phyloP scores from a whole-genome alignment of 2,113 vertebrate species.

The Eptesicus fuscus region DNA sequence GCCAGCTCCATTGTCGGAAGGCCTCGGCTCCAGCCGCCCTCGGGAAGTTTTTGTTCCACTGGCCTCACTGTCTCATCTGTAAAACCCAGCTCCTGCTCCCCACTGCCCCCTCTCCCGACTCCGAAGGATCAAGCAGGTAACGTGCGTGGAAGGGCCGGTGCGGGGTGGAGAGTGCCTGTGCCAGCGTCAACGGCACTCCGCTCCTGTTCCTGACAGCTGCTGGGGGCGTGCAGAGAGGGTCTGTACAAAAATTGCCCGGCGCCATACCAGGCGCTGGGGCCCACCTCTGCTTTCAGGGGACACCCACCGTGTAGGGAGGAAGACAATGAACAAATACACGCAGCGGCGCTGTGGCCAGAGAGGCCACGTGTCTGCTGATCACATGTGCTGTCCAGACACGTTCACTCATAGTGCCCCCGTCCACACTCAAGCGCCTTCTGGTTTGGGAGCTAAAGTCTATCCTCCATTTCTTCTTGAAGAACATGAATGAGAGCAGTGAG shows the following conservation, averaged over 20 bases:
- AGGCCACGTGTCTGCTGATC: rapidly evolving
- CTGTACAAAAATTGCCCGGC: not conserved
- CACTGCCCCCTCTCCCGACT: not conserved
- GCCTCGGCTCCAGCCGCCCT: not conserved
- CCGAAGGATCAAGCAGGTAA: not conserved
- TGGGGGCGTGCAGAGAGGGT: rapidly evolving
- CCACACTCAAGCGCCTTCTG: not conserved
- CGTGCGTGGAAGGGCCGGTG: not conserved
- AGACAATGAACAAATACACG: not conserved
- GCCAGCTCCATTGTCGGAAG: too few relatives aligned
- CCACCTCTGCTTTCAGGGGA: not conserved
- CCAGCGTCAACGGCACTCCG: too few relatives aligned
- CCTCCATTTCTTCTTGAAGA: not conserved
- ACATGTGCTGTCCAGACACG: too few relatives aligned
- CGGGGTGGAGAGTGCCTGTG: not conserved
- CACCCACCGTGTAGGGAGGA: not conserved
- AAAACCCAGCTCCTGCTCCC: not conserved
- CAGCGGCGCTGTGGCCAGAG: too few relatives aligned
- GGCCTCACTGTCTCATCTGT: not conserved
- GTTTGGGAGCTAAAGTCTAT: not conserved
- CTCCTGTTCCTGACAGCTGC: too few relatives aligned
- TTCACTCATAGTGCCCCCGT: rapidly evolving
- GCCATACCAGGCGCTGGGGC: not conserved
- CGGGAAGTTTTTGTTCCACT: not conserved
- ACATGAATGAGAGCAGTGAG: not conserved